Base-by-base conservation (phyloP, 2,113 vertebrate genomes). In the Sceloporus undulatus region DNA sequence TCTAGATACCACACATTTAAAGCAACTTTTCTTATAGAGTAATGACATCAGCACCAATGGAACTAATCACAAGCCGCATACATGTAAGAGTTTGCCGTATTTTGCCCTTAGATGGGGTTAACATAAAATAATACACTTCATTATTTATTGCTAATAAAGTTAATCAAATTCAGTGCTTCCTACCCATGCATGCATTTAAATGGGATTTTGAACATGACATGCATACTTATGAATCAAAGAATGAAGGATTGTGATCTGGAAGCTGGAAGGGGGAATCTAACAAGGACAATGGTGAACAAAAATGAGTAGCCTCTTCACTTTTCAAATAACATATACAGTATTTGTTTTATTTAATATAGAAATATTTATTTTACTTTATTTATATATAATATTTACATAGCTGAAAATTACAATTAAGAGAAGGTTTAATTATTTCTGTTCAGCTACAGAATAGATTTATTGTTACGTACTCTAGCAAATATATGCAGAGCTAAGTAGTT, bases 101-200 rank as follows among this genome's bases (percentile, higher is more conserved):
- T 96, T 95, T 94, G 93, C 92, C 91, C 90, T 94, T 94, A 96
- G 97, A 96, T 76, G 94, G 95, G 90, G 91, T 92, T 92, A 94
- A 94, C 86, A 83, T 95, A 94, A 96, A 96, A 96, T 75, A 95
- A 93, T 79, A 52, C 89, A 95, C 91, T 94, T 95, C 92, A 93
- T 96, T 96, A 96, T 97, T 97, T 96, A 95, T 95, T 75, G 19
- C 94, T 97, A 97, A 97, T 95, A 95, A 96, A 96, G 94, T 95
- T 96, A 96, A 97, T 96, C 94, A 95, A 94, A 97, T 96, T 94
- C 96, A 94, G 78, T 9, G 48, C 90, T 90, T 94, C 95, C 94
- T 95, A 94, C 85, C 93, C 94, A 94, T 93, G 94, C 92, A 93
- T 92, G 81, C 90, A 94, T 95, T 94, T 95, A 95, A 96, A 95